A percentile compares a stretch with the other conserved stretches of the same genome.
Evolutionary conservation across 2,797 vertebrate genomes (phyloP).

Genomic region (Myotis findleyi): DNA sequence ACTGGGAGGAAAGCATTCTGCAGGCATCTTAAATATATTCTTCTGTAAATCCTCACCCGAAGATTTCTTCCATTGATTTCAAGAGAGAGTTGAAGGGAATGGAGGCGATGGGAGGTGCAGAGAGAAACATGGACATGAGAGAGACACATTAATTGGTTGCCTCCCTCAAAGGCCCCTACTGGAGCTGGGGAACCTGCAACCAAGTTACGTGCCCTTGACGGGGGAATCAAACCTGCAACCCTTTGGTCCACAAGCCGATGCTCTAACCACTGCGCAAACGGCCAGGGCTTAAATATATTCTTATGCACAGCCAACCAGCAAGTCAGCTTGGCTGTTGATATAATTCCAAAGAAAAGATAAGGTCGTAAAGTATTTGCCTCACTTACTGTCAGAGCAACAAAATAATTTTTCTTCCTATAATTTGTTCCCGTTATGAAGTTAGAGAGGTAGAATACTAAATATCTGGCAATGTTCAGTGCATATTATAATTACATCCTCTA

Average conservation of each 20-base stretch:
- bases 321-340: background rate
- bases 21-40: background rate
- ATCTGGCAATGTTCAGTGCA: constrained; percentile 9
- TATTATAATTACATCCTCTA: constrained; percentile 70
- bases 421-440: constrained; percentile 36
- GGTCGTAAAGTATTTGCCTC: constrained; percentile 47
- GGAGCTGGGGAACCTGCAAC: too few species aligned
- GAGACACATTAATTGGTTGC: too few species aligned
- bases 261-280: too few species aligned
- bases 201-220: too few species aligned
- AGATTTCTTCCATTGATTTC: too few species aligned
- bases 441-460: constrained; percentile 61
- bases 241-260: too few species aligned
- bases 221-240: too few species aligned
- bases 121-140: too few species aligned
- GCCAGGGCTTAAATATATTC: background rate
- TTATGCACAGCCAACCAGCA: background rate
- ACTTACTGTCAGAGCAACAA: constrained; percentile 45
- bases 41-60: too few species aligned
- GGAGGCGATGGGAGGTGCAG: too few species aligned
- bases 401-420: constrained; percentile 61
- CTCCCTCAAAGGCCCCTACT: too few species aligned
- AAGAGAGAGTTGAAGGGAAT: too few species aligned
- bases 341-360: constrained; percentile 57
- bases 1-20: constrained; percentile 15